Percentiles rank a stretch among this genome's conserved stretches.
Conservation (phyloP, 2,888 invertebrate species). For the Rotaria macrura region DNA sequence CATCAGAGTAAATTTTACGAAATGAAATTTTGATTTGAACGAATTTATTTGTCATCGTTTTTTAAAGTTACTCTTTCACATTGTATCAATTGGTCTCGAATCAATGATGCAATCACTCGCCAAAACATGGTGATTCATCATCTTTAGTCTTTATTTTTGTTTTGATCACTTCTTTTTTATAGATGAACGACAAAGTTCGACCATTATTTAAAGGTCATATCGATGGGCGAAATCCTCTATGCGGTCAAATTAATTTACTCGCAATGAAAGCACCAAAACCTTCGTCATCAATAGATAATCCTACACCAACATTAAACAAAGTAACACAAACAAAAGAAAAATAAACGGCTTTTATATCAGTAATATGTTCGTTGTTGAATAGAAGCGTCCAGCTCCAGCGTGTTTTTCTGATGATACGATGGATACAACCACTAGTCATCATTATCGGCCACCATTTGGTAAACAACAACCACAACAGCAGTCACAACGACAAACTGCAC, state of each 20-base stretch:
- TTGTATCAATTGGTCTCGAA: not conserved
- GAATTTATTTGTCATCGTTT: not conserved
- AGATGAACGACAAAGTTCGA: not conserved
- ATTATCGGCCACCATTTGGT: conserved; percentile 1
- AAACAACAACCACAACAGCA: conserved; percentile 19
- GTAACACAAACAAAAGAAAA: not conserved
- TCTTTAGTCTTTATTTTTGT: not conserved
- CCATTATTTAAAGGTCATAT: not conserved
- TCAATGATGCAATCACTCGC: not conserved
- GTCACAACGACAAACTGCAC: not conserved
- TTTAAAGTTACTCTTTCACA: not conserved
- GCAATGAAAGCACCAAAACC: not conserved
- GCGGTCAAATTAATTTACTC: not conserved
- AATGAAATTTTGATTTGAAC: not conserved
- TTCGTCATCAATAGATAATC: not conserved
- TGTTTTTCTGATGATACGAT: not conserved
- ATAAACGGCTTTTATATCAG: no score
- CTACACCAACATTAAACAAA: not conserved
- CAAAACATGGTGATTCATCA: not conserved
- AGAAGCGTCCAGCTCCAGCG: not conserved
- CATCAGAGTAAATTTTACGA: not conserved
- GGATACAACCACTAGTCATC: not conserved
- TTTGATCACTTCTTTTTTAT: not conserved
- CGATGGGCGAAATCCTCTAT: not conserved
- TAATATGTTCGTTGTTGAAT: not conserved